Conservation (phyloP, 1,140 invertebrate genomes). For the Halesus radiatus region DNA sequence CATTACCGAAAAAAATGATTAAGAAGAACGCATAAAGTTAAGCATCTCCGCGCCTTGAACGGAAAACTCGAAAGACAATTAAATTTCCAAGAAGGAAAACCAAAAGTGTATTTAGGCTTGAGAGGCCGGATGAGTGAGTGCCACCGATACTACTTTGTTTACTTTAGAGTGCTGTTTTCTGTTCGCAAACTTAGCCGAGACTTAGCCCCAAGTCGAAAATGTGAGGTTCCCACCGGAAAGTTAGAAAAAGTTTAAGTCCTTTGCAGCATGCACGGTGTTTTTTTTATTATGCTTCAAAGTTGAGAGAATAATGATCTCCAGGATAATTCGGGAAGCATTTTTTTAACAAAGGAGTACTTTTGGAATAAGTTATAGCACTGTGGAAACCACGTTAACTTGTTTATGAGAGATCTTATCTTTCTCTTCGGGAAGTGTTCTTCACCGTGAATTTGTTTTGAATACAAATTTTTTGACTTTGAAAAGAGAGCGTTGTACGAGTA, state of each 20-base stretch:
- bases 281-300: conserved; percentile 48
- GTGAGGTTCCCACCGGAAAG: conserved; percentile 42
- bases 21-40: no score
- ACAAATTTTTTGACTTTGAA: no score
- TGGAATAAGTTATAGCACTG: conserved; percentile 6
- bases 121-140: conserved; percentile 30
- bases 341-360: conserved; percentile 6
- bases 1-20: no score
- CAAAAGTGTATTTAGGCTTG: conserved; percentile 21
- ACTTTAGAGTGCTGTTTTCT: conserved; percentile 57
- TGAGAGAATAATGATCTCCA: conserved; percentile 30
- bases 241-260: conserved; percentile 47
- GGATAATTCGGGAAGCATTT: conserved; percentile 31
- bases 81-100: conserved; percentile 13
- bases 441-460: no score
- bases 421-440: background rate
- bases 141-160: conserved; percentile 48
- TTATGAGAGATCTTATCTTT: conserved; percentile 21
- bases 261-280: conserved; percentile 44
- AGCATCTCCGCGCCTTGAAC: background rate
- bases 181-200: conserved; percentile 48
- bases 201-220: conserved; percentile 46
- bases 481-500: no score
- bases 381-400: conserved; percentile 29
- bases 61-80: conserved; percentile 20